A percentile compares a stretch with the other conserved stretches of the same genome.
These are phyloP conservation scores for Drosophila repleta DNA, from an alignment of 1,140 invertebrate genomes.

Conservation along the genomic window DNA sequence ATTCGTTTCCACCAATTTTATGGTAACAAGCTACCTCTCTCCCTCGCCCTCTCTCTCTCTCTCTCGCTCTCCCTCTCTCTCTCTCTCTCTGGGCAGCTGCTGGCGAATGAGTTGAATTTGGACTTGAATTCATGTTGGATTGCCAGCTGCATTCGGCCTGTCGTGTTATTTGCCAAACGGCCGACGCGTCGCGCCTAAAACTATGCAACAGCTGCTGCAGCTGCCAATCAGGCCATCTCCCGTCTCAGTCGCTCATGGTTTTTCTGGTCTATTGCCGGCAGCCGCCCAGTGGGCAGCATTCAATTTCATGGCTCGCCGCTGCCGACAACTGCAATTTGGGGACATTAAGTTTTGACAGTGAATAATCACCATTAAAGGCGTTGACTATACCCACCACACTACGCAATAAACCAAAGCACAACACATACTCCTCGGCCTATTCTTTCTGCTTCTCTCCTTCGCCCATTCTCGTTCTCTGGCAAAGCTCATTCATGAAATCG, in stretches of 20 bases:
- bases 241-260: no score
- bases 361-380: conserved; percentile 76
- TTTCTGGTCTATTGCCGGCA: conserved; percentile 1
- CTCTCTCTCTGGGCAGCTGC: conserved; percentile 56
- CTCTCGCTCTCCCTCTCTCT: neutral
- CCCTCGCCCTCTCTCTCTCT: conserved; percentile 6
- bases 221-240: conserved; percentile 2
- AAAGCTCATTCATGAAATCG: conserved; percentile 60
- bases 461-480: neutral
- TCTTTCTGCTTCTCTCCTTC: neutral
- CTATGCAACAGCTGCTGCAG: conserved; percentile 64
- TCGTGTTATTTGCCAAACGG: conserved; percentile 5
- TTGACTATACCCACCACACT: conserved; percentile 55
- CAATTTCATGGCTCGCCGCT: conserved; percentile 75
- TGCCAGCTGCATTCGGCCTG: conserved; percentile 45
- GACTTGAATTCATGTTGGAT: conserved; percentile 16
- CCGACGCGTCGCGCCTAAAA: conserved; percentile 57
- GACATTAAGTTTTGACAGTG: conserved; percentile 78
- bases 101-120: conserved; percentile 52
- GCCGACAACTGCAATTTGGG: conserved; percentile 76
- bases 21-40: conserved; percentile 79
- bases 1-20: conserved; percentile 84
- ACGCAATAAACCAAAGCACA: conserved; percentile 7
- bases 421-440: neutral
- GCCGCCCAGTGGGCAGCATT: conserved; percentile 41